Percentiles rank a stretch among this genome's conserved stretches.
phyloP scores from a whole-genome alignment of 2,797 vertebrate species.

The Megaceryle alcyon region DNA sequence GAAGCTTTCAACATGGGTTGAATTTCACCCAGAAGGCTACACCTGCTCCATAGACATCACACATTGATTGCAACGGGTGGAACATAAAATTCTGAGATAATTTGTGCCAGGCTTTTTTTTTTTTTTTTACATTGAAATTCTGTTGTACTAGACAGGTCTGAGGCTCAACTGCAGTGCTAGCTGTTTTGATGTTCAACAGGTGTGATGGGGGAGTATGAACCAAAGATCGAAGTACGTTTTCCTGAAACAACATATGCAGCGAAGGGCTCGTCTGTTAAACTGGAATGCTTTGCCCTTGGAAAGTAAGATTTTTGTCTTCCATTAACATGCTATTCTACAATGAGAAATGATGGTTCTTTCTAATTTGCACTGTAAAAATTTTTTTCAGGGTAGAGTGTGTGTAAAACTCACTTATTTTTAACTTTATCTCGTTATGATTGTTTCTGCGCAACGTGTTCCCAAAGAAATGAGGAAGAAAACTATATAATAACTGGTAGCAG shows the following conservation, averaged over 20 bases:
- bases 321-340: neutral
- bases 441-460: neutral
- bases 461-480: neutral
- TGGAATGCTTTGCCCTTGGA: slow-evolving; percentile 82
- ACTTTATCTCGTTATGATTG: neutral
- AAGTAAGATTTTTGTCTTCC: slow-evolving; percentile 74
- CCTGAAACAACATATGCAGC: slow-evolving; percentile 88
- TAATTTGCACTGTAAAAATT: neutral
- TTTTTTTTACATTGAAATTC: neutral
- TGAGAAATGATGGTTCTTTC: neutral
- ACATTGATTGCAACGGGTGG: neutral
- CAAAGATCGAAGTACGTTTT: slow-evolving; percentile 95
- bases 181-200: slow-evolving; percentile 82
- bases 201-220: slow-evolving; percentile 96
- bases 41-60: neutral
- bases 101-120: neutral
- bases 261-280: slow-evolving; percentile 80
- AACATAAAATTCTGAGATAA: neutral
- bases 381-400: neutral
- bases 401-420: neutral
- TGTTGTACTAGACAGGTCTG: slow-evolving; percentile 17
- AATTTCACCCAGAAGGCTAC: neutral
- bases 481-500: accelerated
- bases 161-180: slow-evolving; percentile 53
- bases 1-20: neutral